Evolutionary conservation across 2,113 vertebrate genomes (phyloP).

Genomic region (Meles meles): DNA sequence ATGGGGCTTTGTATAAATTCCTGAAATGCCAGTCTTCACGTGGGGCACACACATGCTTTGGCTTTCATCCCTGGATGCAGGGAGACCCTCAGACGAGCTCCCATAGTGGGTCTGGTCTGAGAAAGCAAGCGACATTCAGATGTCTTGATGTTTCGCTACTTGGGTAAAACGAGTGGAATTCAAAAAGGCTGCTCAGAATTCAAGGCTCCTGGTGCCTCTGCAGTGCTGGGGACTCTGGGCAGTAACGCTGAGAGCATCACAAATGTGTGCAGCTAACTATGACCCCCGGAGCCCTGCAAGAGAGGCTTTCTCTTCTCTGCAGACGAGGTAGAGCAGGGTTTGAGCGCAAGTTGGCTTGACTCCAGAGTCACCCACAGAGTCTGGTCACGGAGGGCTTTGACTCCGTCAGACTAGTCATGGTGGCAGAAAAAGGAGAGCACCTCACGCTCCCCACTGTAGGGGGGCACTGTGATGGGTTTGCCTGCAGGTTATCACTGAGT

Average conservation of each 20-base stretch:
- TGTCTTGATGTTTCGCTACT: background rate
- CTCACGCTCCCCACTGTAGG: background rate
- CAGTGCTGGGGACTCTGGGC: background rate
- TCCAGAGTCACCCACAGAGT: background rate
- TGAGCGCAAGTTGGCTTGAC: background rate
- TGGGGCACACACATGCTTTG: rapidly evolving
- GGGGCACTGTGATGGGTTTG: background rate
- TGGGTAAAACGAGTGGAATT: background rate
- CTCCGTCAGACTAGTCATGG: background rate
- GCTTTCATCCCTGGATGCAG: background rate
- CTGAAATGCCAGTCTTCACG: background rate
- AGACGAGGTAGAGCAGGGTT: background rate
- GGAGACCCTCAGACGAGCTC: background rate
- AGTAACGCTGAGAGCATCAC: background rate
- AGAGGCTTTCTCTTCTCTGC: background rate
- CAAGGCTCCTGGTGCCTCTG: background rate
- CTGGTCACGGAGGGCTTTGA: background rate
- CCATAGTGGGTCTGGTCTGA: background rate
- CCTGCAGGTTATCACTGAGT: background rate
- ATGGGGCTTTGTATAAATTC: background rate
- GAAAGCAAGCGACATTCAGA: background rate
- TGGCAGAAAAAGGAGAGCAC: background rate
- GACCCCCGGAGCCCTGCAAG: background rate
- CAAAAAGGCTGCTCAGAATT: background rate
- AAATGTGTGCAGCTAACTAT: background rate